These are phyloP conservation scores for Eumeta japonica DNA, from an alignment of 1,140 invertebrate genomes.

Conservation along the genomic window DNA sequence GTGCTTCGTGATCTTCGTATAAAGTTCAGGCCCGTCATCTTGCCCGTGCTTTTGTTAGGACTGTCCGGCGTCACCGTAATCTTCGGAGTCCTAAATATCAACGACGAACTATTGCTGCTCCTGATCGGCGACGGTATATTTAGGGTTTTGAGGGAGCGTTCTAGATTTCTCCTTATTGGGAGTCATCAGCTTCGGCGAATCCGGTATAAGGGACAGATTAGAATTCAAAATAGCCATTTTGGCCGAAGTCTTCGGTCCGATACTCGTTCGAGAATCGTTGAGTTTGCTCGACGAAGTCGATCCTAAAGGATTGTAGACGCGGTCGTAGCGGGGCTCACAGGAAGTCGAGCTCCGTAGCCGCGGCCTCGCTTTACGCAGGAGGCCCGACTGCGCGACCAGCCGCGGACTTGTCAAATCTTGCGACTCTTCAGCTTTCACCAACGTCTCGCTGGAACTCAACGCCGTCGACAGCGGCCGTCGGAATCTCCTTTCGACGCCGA, in stretches of 20 bases:
- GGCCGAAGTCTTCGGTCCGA: conserved; percentile 26
- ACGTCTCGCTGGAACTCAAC: conserved; percentile 40
- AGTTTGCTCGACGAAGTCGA: conserved; percentile 40
- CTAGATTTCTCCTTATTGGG: conserved; percentile 59
- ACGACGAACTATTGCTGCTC: conserved; percentile 44
- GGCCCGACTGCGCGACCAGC: conserved; percentile 30
- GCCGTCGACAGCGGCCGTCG: conserved; percentile 43
- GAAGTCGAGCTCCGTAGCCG: conserved; percentile 42
- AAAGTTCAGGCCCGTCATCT: conserved; percentile 58
- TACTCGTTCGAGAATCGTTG: conserved; percentile 36
- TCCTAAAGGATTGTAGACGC: conserved; percentile 40
- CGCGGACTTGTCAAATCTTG: conserved; percentile 39
- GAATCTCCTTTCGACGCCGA: conserved; percentile 34
- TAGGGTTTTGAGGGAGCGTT: conserved; percentile 60
- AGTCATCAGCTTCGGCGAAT: conserved; percentile 41
- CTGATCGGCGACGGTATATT: conserved; percentile 41
- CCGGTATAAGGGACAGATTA: conserved; percentile 47
- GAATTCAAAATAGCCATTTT: conserved; percentile 43
- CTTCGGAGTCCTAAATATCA: conserved; percentile 50
- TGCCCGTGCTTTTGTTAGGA: conserved; percentile 52
- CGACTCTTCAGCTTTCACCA: conserved; percentile 29
- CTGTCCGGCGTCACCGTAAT: conserved; percentile 47
- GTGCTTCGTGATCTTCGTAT: conserved; percentile 71
- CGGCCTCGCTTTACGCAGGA: conserved; percentile 32
- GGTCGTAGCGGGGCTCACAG: conserved; percentile 43